Evolutionary conservation across 2,797 vertebrate species (phyloP), one percentile per base, ranked within the genome.

Genomic region (Platalea minor): DNA sequence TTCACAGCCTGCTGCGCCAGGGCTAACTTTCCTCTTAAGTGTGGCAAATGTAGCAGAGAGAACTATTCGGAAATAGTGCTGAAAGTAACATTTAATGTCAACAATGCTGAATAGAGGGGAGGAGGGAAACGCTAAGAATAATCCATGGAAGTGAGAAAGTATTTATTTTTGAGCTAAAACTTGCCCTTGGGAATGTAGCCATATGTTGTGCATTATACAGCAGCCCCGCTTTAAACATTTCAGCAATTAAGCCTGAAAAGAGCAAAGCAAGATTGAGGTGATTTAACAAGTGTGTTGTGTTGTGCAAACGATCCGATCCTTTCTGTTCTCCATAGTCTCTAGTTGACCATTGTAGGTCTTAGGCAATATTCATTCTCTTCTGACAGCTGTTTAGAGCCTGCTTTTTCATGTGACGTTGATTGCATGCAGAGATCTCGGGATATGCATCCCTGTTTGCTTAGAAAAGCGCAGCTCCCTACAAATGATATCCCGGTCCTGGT

Each of bases 261-360:
- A 82, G 41, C 64, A 65, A 23, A 91, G 70, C 37, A 23, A 74
- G 69, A 23, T 67, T 10, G 64, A 77, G 64, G 20, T 13, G 53
- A 2, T 16, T 56, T 53, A 68, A 39, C 3, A 1, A 37, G 11
- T 0, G 4, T 6, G 1, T 29, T 4, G 8, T 41, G 73, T 8
- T 56, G 61, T 29, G 57, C 39, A 25, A 9, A 33, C 3, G 7
- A 45, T 24, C 56, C 33, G 0, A 2, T 45, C 21, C 67, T 70
- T 82, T 14, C 2, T 12, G 41, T 74, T 86, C 81, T 45, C 64
- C 13, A 0, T 10, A 8, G 67, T 33, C 86, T 67, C 70, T 29
- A 5, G 3, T 11, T 54, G 83, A 50, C 33, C 31, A 1, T 0
- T 17, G 33, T 29, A 68, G 70, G 7, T 5, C 77, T 94, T 50